Conservation (phyloP, 2,888 invertebrate species). For the Silvanus unidentatus region DNA sequence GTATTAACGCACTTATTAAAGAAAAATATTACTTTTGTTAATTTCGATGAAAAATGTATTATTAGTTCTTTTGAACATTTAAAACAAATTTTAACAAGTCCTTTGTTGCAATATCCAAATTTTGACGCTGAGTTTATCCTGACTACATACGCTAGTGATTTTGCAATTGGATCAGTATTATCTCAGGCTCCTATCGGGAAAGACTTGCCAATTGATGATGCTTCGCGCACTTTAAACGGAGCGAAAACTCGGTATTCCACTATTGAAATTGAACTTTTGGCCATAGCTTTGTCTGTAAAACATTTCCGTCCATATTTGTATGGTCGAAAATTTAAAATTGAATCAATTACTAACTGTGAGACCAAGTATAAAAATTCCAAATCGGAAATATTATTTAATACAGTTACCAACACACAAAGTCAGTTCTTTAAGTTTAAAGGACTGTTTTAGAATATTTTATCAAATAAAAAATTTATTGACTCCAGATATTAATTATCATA, state of each 20-base stretch:
- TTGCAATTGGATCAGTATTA: conserved; percentile 27
- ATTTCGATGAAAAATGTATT: conserved; percentile 17
- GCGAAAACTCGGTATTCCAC: background rate
- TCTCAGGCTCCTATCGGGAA: conserved; percentile 21
- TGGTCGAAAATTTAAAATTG: conserved; percentile 1
- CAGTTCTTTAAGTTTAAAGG: too few species aligned
- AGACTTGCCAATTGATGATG: background rate
- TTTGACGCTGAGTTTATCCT: conserved; percentile 25
- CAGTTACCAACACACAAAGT: too few species aligned
- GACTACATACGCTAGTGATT: conserved; percentile 29
- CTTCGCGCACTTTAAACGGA: background rate
- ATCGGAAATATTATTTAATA: too few species aligned
- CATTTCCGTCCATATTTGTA: conserved; percentile 3
- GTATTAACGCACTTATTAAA: conserved; percentile 22
- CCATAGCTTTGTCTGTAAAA: background rate
- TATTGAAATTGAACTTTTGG: conserved; percentile 3
- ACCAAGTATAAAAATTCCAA: too few species aligned
- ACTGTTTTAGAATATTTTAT: too few species aligned
- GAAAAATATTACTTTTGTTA: conserved; percentile 19
- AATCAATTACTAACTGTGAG: too few species aligned
- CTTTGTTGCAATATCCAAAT: conserved; percentile 16
- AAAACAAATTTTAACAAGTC: conserved; percentile 14
- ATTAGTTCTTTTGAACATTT: conserved; percentile 19
- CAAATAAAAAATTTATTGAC: too few species aligned
- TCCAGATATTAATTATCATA: too few species aligned